Percentiles rank a stretch among this genome's conserved stretches.
Evolutionary conservation across 35 echinoderm and acorn worm genomes (phyloP).

Genomic region (Acanthaster planci): DNA sequence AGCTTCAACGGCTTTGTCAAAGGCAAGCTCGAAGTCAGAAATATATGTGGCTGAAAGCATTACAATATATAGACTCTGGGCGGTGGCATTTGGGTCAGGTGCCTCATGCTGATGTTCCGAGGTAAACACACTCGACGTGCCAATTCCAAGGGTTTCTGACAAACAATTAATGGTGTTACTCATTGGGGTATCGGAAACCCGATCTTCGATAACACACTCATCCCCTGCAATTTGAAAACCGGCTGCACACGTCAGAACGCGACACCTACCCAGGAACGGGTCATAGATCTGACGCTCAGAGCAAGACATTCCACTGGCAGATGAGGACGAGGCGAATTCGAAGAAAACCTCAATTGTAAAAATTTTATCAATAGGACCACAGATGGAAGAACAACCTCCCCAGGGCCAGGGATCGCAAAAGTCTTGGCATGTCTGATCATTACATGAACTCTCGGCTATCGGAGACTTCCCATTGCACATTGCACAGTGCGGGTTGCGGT

Average conservation of each 20-base stretch:
- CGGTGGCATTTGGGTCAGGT: background rate
- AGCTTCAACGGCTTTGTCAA: background rate
- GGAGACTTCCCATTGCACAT: background rate
- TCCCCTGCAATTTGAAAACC: background rate
- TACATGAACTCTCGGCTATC: background rate
- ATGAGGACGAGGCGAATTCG: background rate
- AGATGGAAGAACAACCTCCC: background rate
- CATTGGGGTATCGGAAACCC: background rate
- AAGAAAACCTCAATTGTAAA: conserved; percentile 23
- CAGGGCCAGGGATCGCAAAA: background rate
- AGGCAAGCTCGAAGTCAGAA: background rate
- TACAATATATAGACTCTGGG: background rate
- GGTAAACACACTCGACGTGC: background rate
- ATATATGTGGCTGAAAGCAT: background rate
- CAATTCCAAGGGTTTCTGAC: background rate
- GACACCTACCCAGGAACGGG: conserved; percentile 19
- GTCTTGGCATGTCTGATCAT: background rate
- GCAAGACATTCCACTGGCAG: background rate
- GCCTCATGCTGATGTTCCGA: background rate
- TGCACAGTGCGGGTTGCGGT: conserved; percentile 28
- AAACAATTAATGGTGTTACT: background rate
- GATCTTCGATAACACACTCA: background rate
- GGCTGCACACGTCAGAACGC: background rate
- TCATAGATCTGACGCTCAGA: conserved; percentile 8
- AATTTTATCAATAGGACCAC: background rate